Conservation (phyloP, 2,888 invertebrate genomes). For the Parascotia fuliginaria region DNA sequence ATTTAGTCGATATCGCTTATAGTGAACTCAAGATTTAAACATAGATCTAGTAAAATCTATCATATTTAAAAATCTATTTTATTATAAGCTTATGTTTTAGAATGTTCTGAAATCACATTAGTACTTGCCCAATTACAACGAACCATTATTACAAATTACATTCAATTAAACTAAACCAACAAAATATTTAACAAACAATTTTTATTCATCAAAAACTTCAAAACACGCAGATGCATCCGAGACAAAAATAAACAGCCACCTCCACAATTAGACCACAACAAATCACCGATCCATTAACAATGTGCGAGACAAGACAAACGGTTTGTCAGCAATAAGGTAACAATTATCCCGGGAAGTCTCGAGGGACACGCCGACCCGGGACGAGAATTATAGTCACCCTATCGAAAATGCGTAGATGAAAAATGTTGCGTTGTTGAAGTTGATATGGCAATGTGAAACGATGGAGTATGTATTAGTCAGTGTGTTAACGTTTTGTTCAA, state of each 20-base stretch:
- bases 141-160: too few relatives aligned
- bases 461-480: background rate
- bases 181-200: too few relatives aligned
- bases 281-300: slow-evolving; percentile 74
- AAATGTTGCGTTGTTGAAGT: slow-evolving; percentile 22
- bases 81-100: too few relatives aligned
- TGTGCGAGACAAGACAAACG: slow-evolving; percentile 68
- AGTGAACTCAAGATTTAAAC: too few relatives aligned
- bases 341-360: slow-evolving; percentile 66
- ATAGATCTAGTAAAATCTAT: too few relatives aligned
- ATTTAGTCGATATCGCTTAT: too few relatives aligned
- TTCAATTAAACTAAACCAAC: too few relatives aligned
- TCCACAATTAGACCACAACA: slow-evolving; percentile 61
- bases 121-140: too few relatives aligned
- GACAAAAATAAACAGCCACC: slow-evolving; percentile 37
- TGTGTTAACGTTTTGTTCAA: background rate
- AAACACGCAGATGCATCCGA: slow-evolving; percentile 1
- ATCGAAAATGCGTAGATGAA: slow-evolving; percentile 42
- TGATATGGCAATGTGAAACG: background rate
- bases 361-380: slow-evolving; percentile 44
- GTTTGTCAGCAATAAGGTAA: slow-evolving; percentile 65
- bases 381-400: slow-evolving; percentile 48
- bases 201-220: background rate
- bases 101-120: too few relatives aligned
- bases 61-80: too few relatives aligned